These are phyloP conservation scores for Agelas oroides DNA, from an alignment of 37 sponge, comb jelly and placozoan species.

Conservation along the genomic window DNA sequence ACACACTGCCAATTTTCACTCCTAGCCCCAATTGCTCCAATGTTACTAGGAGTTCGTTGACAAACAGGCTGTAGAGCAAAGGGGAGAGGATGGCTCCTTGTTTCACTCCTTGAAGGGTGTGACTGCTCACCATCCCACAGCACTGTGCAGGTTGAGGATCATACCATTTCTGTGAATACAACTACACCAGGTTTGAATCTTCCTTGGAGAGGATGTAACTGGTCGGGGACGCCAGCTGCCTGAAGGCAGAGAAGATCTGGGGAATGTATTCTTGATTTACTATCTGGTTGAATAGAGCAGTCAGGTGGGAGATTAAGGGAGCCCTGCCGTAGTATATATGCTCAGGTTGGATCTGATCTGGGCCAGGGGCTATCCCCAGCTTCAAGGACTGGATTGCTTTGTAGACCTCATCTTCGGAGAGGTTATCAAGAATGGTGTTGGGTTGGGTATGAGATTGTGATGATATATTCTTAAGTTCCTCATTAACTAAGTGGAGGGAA, in stretches of 20 bases:
- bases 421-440: too few species aligned
- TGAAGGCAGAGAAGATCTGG: neutral
- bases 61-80: neutral
- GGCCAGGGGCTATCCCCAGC: too few species aligned
- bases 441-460: too few species aligned
- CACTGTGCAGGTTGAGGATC: neutral
- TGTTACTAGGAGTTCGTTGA: neutral
- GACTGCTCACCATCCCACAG: neutral
- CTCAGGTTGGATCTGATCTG: too few species aligned
- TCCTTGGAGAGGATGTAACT: neutral
- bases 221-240: neutral
- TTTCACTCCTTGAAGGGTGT: neutral
- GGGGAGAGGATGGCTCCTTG: constrained; percentile 4
- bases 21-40: neutral
- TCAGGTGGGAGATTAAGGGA: neutral
- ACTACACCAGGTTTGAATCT: neutral
- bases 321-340: neutral
- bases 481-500: too few species aligned
- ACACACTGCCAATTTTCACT: neutral
- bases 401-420: too few species aligned
- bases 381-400: too few species aligned
- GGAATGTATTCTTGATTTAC: neutral
- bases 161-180: constrained; percentile 9
- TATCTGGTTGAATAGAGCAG: neutral
- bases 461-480: too few species aligned